These are phyloP conservation scores for Glaucopsyche alexis DNA, from an alignment of 2,888 invertebrate species.

Conservation along the genomic window DNA sequence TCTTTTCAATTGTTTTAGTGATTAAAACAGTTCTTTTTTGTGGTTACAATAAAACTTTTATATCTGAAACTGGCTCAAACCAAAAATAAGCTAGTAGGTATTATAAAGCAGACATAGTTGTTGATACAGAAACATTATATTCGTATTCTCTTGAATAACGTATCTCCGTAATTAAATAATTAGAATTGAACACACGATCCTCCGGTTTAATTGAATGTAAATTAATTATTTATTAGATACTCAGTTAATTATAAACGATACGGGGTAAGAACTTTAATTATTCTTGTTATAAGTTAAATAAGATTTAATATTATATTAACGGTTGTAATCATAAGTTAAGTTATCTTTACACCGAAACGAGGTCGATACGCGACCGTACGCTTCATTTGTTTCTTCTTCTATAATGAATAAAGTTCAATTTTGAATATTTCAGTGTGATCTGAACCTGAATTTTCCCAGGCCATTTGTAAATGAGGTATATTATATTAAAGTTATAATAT, in stretches of 20 bases:
- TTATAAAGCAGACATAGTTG: neutral
- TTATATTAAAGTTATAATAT: neutral
- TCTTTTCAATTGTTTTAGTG: too few species aligned
- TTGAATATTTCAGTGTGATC: too few species aligned
- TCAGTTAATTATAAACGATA: conserved; percentile 13
- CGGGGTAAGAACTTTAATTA: conserved; percentile 4
- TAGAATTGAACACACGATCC: conserved; percentile 13
- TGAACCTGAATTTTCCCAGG: neutral
- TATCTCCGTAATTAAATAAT: neutral
- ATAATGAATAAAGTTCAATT: too few species aligned
- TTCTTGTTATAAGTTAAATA: neutral
- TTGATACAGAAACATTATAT: neutral
- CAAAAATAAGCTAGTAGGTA: too few species aligned
- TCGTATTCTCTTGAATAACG: too few species aligned
- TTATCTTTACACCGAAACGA: neutral
- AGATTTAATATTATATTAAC: conserved; percentile 8
- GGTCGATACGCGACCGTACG: too few species aligned
- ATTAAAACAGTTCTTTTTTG: too few species aligned
- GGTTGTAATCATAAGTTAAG: neutral
- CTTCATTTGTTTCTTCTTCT: too few species aligned
- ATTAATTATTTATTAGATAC: conserved; percentile 15
- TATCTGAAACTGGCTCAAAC: too few species aligned
- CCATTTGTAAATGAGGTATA: neutral
- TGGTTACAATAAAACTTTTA: too few species aligned
- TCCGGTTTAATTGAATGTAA: neutral